phyloP scores from a whole-genome alignment of 1,140 invertebrate species.

The Hyphantria cunea region DNA sequence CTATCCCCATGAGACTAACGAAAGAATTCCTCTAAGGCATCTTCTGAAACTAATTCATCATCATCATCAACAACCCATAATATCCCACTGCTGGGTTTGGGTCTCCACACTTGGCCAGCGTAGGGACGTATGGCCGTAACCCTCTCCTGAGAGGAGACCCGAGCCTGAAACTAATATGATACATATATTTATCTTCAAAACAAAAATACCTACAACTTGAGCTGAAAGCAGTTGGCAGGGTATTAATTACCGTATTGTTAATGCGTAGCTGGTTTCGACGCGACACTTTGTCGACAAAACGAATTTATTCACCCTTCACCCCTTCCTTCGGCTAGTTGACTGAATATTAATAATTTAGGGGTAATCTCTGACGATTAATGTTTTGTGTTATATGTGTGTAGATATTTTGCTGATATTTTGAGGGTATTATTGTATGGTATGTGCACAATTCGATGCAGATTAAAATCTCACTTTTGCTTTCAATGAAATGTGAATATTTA shows the following conservation, averaged over 20 bases:
- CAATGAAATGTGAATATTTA: too few relatives aligned
- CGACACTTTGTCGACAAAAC: conserved; percentile 38
- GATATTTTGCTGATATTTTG: background rate
- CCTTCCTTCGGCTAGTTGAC: conserved; percentile 46
- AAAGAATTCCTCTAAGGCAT: too few relatives aligned
- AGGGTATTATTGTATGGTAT: background rate
- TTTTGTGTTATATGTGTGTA: conserved; percentile 24
- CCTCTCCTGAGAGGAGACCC: too few relatives aligned
- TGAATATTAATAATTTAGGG: conserved; percentile 45
- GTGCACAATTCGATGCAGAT: background rate
- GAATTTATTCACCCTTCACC: conserved; percentile 55
- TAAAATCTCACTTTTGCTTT: too few relatives aligned
- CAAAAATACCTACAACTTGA: conserved; percentile 4
- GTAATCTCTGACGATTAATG: conserved; percentile 44
- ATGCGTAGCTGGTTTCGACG: conserved; percentile 41
- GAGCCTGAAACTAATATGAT: too few relatives aligned
- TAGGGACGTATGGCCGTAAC: too few relatives aligned
- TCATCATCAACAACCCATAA: too few relatives aligned
- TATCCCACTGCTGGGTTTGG: too few relatives aligned
- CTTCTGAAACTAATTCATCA: too few relatives aligned
- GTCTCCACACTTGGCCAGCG: too few relatives aligned
- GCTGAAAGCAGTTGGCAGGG: conserved; percentile 7
- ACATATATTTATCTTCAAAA: too few relatives aligned
- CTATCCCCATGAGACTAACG: too few relatives aligned
- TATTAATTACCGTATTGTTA: conserved; percentile 52